Conservation (phyloP, 2,797 vertebrate species). For the Moxostoma hubbsi region DNA sequence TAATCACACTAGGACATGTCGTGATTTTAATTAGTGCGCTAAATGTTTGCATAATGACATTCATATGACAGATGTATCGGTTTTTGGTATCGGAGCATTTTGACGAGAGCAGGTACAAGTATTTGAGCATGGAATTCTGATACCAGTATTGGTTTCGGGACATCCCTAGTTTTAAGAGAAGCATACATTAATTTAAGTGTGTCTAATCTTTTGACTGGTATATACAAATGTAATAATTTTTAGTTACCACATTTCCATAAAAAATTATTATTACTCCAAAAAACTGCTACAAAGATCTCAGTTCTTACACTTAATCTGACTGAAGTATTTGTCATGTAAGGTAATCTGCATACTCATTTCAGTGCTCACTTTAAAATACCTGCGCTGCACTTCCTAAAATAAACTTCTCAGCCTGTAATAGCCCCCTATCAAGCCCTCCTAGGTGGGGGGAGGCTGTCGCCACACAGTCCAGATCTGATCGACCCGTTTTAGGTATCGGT, state of each 20-base stretch:
- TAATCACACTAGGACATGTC: no score
- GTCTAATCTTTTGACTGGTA: background rate
- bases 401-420: constrained; percentile 52
- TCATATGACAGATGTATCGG: no score
- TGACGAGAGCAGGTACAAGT: no score
- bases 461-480: constrained; percentile 63
- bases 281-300: constrained; percentile 8
- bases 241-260: background rate
- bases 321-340: constrained; percentile 34
- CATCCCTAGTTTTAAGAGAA: no score
- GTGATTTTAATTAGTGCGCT: no score
- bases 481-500: constrained; percentile 70
- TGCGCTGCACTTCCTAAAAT: constrained; percentile 54
- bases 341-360: constrained; percentile 24
- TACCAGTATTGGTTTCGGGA: no score
- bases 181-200: no score
- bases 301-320: background rate
- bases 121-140: no score
- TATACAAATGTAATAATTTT: background rate
- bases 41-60: no score
- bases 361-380: constrained; percentile 59
- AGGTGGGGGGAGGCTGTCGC: constrained; percentile 59
- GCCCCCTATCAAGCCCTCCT: constrained; percentile 14
- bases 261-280: background rate
- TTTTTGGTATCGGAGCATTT: no score